Evolutionary conservation across 2,888 invertebrate genomes (phyloP), one percentile per base, ranked within the genome.

Genomic region (Agriopis leucophaearia): DNA sequence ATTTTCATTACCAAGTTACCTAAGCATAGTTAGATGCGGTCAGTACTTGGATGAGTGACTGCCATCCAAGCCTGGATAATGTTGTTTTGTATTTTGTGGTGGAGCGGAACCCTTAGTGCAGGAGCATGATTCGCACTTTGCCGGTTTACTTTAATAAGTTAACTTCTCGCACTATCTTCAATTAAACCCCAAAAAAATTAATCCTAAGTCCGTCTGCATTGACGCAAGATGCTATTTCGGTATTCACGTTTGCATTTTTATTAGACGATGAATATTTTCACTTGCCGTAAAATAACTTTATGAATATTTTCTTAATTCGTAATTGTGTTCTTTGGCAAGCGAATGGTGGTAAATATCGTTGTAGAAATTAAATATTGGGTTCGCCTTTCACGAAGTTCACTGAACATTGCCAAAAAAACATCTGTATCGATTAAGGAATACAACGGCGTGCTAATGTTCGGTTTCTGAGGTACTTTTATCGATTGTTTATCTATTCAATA

Each of bases 191-290:
- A 8, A 27, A 10, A n/a, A 27, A 38, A 12, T 8, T 9, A 13
- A 45, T 52, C 54, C 63, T 59, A 8, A 54, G n/a, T 67, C 35
- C 63, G 63, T 48, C 42, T n/a, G 18, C 45, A 45, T 61, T 69
- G 67, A 69, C 73, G 72, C 72, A 70, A 70, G 64, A 66, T 65
- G 50, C 61, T 73, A 69, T 71, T 73, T 58, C 65, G 58, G 64
- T 69, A 58, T 59, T 57, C 58, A 38, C 64, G 59, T 66, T 75
- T 75, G 69, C 70, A 75, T 75, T 72, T 73, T 72, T 72, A 73
- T 75, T 72, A 60, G 62, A 50, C 55, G 66, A 68, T 71, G 75
- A 75, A 75, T 75, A 75, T 72, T 72, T 72, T 71, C 61, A 61
- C 66, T 69, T 64, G 64, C 64, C 40, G 56, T 65, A 65, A 63